phyloP scores from a whole-genome alignment of 2,113 vertebrate species.

The Melozone crissalis region DNA sequence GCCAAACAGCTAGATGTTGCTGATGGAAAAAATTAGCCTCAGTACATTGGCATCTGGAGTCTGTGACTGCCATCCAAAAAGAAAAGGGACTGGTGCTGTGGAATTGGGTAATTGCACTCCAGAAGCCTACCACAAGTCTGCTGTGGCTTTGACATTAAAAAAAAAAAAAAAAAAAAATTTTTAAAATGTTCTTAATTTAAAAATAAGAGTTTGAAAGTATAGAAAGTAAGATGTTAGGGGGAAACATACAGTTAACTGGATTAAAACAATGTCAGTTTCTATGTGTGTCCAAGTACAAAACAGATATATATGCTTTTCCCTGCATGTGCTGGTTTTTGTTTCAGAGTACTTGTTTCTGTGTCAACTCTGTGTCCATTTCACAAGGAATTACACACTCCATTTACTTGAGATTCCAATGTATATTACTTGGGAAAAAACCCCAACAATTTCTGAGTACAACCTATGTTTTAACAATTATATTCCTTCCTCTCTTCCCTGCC shows the following conservation, averaged over 20 bases:
- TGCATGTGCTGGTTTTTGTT: background rate
- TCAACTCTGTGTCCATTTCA: slow-evolving; percentile 39
- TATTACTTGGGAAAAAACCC: slow-evolving; percentile 6
- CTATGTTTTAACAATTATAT: slow-evolving; percentile 59
- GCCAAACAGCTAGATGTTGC: slow-evolving; percentile 48
- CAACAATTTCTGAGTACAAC: background rate
- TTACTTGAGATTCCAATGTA: slow-evolving; percentile 57
- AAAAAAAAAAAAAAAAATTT: background rate
- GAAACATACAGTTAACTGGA: background rate
- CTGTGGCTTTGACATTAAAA: background rate
- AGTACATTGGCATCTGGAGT: slow-evolving; percentile 33
- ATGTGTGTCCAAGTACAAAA: background rate
- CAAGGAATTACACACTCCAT: slow-evolving; percentile 52
- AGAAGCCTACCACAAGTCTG: slow-evolving; percentile 1
- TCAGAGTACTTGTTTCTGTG: slow-evolving; percentile 24
- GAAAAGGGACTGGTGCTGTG: background rate
- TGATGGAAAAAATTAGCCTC: slow-evolving; percentile 61
- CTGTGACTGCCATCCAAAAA: slow-evolving; percentile 27
- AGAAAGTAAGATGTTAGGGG: background rate
- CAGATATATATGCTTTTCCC: background rate
- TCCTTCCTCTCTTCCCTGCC: background rate
- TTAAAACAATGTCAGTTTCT: background rate
- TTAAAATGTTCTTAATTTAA: background rate
- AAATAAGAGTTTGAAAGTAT: background rate
- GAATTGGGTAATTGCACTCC: background rate